Conservation (phyloP, 2,888 invertebrate species). For the Nemapogon koenigi region DNA sequence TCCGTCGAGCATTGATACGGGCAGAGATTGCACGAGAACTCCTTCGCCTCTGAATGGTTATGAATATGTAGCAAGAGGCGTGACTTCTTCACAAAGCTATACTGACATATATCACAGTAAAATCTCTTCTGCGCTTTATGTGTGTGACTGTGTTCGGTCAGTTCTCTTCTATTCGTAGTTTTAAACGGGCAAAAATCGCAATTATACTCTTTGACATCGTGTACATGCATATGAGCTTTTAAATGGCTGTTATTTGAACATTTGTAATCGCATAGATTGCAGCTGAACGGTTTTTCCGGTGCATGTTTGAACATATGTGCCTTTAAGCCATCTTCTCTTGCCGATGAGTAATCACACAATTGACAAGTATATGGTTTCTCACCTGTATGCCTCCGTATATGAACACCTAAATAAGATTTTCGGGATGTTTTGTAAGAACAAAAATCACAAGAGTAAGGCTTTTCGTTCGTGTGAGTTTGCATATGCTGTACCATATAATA, state of each 20-base stretch:
- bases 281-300: not conserved
- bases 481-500: slow-evolving; percentile 4
- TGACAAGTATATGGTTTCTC: not conserved
- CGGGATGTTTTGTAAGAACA: not conserved
- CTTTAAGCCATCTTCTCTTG: not conserved
- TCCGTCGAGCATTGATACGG: no score
- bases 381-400: slow-evolving; percentile 1
- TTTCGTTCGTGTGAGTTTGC: not conserved
- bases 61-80: no score
- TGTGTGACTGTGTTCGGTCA: no score
- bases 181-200: not conserved
- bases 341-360: not conserved
- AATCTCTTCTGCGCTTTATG: no score
- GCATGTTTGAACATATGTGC: not conserved
- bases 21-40: no score
- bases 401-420: not conserved
- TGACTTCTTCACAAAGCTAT: no score
- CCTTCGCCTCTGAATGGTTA: no score
- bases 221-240: not conserved
- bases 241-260: no score
- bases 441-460: not conserved
- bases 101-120: no score
- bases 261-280: not conserved
- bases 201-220: not conserved
- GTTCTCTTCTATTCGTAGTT: no score